These are phyloP conservation scores for Sciaenops ocellatus DNA, from an alignment of 2,797 vertebrate species.

Conservation along the genomic window DNA sequence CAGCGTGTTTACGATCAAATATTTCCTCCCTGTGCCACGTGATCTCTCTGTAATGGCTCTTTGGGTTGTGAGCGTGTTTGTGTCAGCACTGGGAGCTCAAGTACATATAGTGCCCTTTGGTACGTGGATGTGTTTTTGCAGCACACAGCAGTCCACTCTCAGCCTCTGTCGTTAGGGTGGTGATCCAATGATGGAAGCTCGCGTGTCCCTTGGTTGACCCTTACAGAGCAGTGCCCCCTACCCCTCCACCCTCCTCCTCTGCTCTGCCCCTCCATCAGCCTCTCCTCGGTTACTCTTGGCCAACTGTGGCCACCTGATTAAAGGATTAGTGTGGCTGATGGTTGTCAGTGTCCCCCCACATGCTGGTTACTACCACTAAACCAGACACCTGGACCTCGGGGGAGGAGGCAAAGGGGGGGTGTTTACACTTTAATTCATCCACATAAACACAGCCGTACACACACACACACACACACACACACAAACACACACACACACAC, in stretches of 20 bases:
- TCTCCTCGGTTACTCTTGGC: slow-evolving; percentile 76
- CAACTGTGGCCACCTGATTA: slow-evolving; percentile 84
- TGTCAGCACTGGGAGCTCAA: slow-evolving; percentile 29
- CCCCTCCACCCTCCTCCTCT: slow-evolving; percentile 52
- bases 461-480: slow-evolving; percentile 1
- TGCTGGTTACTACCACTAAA: slow-evolving; percentile 66
- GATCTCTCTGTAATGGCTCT: slow-evolving; percentile 39
- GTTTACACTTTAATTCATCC: slow-evolving; percentile 47
- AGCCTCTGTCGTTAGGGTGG: slow-evolving; percentile 61
- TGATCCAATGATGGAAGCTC: slow-evolving; percentile 71
- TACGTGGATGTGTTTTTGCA: slow-evolving; percentile 27
- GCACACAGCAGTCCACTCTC: slow-evolving; percentile 49
- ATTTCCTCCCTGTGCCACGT: slow-evolving; percentile 25
- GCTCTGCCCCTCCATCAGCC: slow-evolving; percentile 75
- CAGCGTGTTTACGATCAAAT: slow-evolving; percentile 36
- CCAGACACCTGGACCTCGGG: slow-evolving; percentile 69
- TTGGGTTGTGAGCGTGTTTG: slow-evolving; percentile 41
- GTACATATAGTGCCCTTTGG: slow-evolving; percentile 24
- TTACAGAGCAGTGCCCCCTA: slow-evolving; percentile 62
- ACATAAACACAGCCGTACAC: slow-evolving; percentile 39
- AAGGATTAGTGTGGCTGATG: slow-evolving; percentile 83
- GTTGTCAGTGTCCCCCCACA: slow-evolving; percentile 80
- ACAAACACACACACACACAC: background rate
- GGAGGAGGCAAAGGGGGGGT: slow-evolving; percentile 29
- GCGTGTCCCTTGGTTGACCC: slow-evolving; percentile 83